Evolutionary conservation across 2,113 vertebrate species (phyloP), one percentile per base, ranked within the genome.

Genomic region (Cyanocitta stelleri): DNA sequence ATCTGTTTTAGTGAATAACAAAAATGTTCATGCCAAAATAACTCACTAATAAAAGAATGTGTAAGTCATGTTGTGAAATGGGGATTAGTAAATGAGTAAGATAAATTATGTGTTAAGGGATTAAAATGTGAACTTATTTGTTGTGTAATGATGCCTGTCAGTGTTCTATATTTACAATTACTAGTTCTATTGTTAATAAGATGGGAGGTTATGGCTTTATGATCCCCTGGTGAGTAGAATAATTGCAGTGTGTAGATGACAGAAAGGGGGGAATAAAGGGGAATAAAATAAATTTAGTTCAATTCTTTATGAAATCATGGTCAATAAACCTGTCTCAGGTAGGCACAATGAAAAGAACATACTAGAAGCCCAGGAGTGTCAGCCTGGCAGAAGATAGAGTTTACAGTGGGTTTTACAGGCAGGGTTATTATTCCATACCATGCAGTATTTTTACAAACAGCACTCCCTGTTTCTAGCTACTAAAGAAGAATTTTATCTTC

Each of bases 101-200:
- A 87, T 59, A 75, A 93, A 95, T 44, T 22, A 87, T 81, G 56
- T 75, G 76, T 86, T 90, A 93, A 71, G 30, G 39, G 43, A 91
- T 93, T 93, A 93, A 89, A 95, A 93, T 68, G 19, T 48, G 61
- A 89, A 84, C 1, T 89, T 72, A 63, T 84, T 91, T 86, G 43
- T 92, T 96, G 77, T 78, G 68, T 75, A 95, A 96, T 61, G 59
- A 71, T 78, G 48, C 39, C 56, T 92, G 85, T 76, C 67, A 64
- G 58, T 68, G 44, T 46, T 84, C 55, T 64, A 10, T 30, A 93
- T 86, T 64, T 94, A 73, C 16, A 95, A 93, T 87, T 89, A 48
- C 74, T 81, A 59, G 43, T 44, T 67, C 61, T 89, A 9, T 64
- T 84, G 64, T 90, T 92, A 89, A 89, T 89, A 80, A 71, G 27